Evolutionary conservation across 1,140 invertebrate genomes (phyloP), one percentile per base, ranked within the genome.

Genomic region (Nymphalis io): DNA sequence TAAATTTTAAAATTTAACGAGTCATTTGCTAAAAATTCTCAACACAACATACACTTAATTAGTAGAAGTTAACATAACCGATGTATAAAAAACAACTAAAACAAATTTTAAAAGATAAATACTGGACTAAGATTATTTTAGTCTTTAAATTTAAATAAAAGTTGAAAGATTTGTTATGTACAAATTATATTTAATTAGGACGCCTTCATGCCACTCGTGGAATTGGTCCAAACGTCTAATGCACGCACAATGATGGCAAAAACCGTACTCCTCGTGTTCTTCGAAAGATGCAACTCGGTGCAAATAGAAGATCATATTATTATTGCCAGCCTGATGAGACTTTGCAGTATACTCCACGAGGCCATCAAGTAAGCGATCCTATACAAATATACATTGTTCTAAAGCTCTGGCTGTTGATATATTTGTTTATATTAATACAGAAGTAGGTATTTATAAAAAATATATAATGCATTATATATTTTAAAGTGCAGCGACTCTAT

Each of bases 321-420:
- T 39, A 97, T 96, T 21, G 96, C 97, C 84, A 95, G 96, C 40
- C 89, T 98, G 13, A 96, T 98, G 94, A 96, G 96, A 82, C 93
- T 98, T 3, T 96, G 96, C 70, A 95, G 95, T 81, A 95, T 96
- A 73, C 94, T 99, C 70, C 98, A 99, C 84, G 97, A 99, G 88
- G 97, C 97, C 13, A 96, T 99, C 20, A 98, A 96, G 97, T 98
- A 92, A 93, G 93, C 92, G 18, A 67, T n/a, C n/a, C 40, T 44
- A 44, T 12, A 44, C n/a, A 44, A 44, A 44, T n/a, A 44, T 44
- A 44, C 40, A 44, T 44, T 8, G 2, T 33, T 33, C 0, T 33
- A 8, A n/a, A n/a, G n/a, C n/a, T n/a, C n/a, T n/a, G n/a, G n/a
- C n/a, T n/a, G n/a, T n/a, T n/a, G n/a, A n/a, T n/a, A 15, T 42